These are phyloP conservation scores for Torymus tubicola DNA, from an alignment of 2,888 invertebrate species.

Conservation along the genomic window DNA sequence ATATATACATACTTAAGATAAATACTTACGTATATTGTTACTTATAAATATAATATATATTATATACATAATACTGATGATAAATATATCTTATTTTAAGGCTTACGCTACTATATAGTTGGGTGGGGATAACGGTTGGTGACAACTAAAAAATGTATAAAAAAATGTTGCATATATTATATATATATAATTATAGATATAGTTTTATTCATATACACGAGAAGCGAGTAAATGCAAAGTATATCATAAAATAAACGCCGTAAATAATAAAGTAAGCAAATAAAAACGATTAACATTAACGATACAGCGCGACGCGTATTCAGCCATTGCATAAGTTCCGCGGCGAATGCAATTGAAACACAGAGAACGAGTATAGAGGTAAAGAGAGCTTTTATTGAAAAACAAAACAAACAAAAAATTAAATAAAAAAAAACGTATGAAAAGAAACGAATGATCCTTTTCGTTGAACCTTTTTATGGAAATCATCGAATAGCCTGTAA, in stretches of 20 bases:
- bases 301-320: slow-evolving; percentile 31
- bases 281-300: slow-evolving; percentile 20
- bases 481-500: slow-evolving; percentile 37
- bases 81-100: slow-evolving; percentile 58
- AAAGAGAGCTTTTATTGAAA: slow-evolving; percentile 40
- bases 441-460: slow-evolving; percentile 26
- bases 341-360: slow-evolving; percentile 28
- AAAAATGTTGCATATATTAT: slow-evolving; percentile 62
- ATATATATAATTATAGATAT: slow-evolving; percentile 60
- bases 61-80: slow-evolving; percentile 51
- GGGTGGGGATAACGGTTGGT: slow-evolving; percentile 64
- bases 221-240: slow-evolving; percentile 45
- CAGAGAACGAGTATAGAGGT: slow-evolving; percentile 12
- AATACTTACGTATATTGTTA: slow-evolving; percentile 58
- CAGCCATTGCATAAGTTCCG: slow-evolving; percentile 44
- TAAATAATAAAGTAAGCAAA: slow-evolving; percentile 28
- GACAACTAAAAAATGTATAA: slow-evolving; percentile 63
- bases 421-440: slow-evolving; percentile 27
- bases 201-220: slow-evolving; percentile 51
- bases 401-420: slow-evolving; percentile 27
- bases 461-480: slow-evolving; percentile 24
- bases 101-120: slow-evolving; percentile 53
- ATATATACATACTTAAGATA: slow-evolving; percentile 50
- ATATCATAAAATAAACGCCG: slow-evolving; percentile 38
- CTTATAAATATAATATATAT: slow-evolving; percentile 58